These are phyloP conservation scores for Patella vulgata DNA, from an alignment of 1,140 invertebrate species.

Conservation along the genomic window DNA sequence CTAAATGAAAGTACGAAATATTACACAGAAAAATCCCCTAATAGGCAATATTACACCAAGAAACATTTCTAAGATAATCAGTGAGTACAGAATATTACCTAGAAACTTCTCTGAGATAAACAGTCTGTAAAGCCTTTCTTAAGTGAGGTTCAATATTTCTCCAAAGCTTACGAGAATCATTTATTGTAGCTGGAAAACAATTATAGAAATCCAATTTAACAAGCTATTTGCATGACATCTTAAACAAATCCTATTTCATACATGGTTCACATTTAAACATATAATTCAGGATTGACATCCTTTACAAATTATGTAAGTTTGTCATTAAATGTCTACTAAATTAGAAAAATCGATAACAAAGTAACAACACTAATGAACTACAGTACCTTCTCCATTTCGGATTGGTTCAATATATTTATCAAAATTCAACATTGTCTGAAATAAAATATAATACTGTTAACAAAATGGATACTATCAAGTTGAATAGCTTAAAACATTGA, in stretches of 20 bases:
- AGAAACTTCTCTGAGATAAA: constrained; percentile 78
- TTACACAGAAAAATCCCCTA: no score
- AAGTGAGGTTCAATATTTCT: constrained; percentile 79
- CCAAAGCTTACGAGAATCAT: constrained; percentile 79
- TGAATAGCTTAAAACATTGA: no score
- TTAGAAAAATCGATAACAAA: no score
- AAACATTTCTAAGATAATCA: no score
- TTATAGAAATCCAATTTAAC: constrained; percentile 8
- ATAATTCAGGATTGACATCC: no score
- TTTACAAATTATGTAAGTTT: no score
- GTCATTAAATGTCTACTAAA: no score
- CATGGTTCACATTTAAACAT: not conserved
- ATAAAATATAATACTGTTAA: no score
- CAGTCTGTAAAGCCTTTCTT: constrained; percentile 77
- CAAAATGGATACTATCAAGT: no score
- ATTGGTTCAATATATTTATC: constrained; percentile 81
- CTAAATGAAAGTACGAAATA: no score
- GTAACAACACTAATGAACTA: no score
- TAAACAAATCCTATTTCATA: not conserved
- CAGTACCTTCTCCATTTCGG: constrained; percentile 69
- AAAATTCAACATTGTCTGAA: constrained; percentile 69
- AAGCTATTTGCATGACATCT: not conserved
- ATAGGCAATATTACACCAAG: constrained; percentile 10
- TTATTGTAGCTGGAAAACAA: constrained; percentile 63
- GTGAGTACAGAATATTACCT: constrained; percentile 52